Base-by-base conservation (phyloP, 1,140 invertebrate species). In the Leptestheria dahalacensis region DNA sequence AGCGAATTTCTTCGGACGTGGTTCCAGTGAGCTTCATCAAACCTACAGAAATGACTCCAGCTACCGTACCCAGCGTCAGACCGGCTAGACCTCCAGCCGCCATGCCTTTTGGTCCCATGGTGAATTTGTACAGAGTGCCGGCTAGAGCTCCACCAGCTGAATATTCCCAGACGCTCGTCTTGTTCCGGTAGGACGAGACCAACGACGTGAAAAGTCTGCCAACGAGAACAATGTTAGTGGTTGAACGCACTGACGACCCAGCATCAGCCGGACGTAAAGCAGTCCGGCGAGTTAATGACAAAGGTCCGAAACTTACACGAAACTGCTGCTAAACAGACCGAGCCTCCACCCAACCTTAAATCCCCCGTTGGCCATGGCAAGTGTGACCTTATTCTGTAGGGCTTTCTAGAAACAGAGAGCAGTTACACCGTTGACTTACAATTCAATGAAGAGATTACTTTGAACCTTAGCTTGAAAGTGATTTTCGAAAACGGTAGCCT, bases 391-490 rank as follows among this genome's bases (percentile, higher is more conserved):
- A 65, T 82, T 78, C 71, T 85, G 82, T 9, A 88, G 64, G 64
- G 77, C 76, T 74, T 75, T 78, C 77, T 85, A 67, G 21, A 74
- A 73, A n/a, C n/a, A n/a, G n/a, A n/a, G n/a, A n/a, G n/a, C 59
- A 55, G 12, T 46, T 60, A 60, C 21, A 54, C 56, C 21, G 41
- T 48, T 61, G 25, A 33, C 9, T 54, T 18, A n/a, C 20, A 29
- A 18, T 10, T 12, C 23, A 56, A 59, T 55, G 23, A 18, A 23
- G 10, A 6, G 62, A 52, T 63, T 74, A n/a, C n/a, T n/a, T n/a
- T n/a, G n/a, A n/a, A 83, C 82, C 72, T 84, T 82, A 2, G 85
- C 85, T 61, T 84, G 75, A 10, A 79, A 69, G 51, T 83, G 81
- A 59, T 74, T 78, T 49, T 70, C 69, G 69, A 84, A 88, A 9